Evolutionary conservation across 2,113 vertebrate species (phyloP), one percentile per base, ranked within the genome.

Genomic region (Pseudorectes ferrugineus): DNA sequence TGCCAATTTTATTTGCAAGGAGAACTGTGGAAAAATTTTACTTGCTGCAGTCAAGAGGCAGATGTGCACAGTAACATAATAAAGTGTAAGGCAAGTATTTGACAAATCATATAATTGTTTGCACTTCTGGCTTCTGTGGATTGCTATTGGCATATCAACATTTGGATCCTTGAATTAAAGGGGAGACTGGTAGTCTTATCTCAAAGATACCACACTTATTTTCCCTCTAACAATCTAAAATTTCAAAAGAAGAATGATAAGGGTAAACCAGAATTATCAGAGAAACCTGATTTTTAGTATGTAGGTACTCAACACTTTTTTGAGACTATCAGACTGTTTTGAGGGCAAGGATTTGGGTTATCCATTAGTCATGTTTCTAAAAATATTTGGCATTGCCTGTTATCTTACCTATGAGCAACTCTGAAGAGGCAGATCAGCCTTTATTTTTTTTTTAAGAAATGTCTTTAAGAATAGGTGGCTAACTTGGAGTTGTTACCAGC

Each of bases 351-450:
- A 70, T 88, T 83, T 79, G 54, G 42, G n/a, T 85, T 93, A 92
- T 80, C 88, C 49, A 13, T 76, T 85, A 94, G 62, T 45, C 63
- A 38, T 33, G 45, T 88, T 85, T 92, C 88, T 93, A 94, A 95
- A 96, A 88, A 93, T 94, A 90, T 82, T 95, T 75, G 28, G 14
- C 29, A 61, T 79, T 46, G 28, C 21, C 7, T 58, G 51, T 81
- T 92, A 73, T 81, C 72, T 95, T 78, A 91, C 80, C 59, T 65
- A 61, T 14, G 43, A 57, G 36, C 10, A 62, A 19, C 18, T 52
- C 57, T 57, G 24, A 87, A 70, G 19, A 91, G 21, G 16, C 36
- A 91, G n/a, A 93, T 48, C 43, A 46, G 6, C 11, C 19, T 84
- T 74, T 59, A 19, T 0, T 0, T 21, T 48, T 82, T 84, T 91